Percentiles rank a stretch among this genome's conserved stretches.
phyloP scores from a whole-genome alignment of 2,113 vertebrate species.

The Hippocampus zosterae region DNA sequence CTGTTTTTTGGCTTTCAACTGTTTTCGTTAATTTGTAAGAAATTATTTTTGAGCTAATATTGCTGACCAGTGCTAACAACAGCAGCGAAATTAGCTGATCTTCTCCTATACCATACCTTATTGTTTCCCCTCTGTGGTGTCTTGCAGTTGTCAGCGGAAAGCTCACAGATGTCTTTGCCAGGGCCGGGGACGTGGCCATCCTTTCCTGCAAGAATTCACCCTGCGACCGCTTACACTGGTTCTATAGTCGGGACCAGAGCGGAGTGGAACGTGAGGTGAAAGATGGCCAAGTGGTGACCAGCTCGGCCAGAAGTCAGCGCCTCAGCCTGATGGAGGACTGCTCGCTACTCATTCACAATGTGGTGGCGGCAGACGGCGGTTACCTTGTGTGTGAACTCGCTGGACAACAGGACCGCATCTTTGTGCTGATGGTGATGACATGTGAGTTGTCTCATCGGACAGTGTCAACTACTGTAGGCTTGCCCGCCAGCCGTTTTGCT shows the following conservation, averaged over 20 bases:
- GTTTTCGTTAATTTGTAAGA: too few relatives aligned
- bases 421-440: constrained; percentile 11
- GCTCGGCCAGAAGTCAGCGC: background rate
- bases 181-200: background rate
- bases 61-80: too few relatives aligned
- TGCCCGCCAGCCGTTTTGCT: too few relatives aligned
- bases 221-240: background rate
- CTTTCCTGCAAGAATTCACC: background rate
- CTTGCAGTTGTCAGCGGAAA: background rate
- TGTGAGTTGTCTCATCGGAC: constrained; percentile 11
- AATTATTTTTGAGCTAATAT: too few relatives aligned
- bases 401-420: fast-evolving
- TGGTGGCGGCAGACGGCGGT: constrained; percentile 27
- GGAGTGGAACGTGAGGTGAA: fast-evolving
- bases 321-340: constrained; percentile 10
- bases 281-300: fast-evolving
- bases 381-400: background rate
- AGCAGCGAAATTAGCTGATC: too few relatives aligned
- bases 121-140: background rate
- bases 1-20: too few relatives aligned
- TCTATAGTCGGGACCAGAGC: fast-evolving
- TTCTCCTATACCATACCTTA: too few relatives aligned
- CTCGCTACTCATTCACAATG: constrained; percentile 25
- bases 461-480: too few relatives aligned
- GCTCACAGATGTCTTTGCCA: background rate